Base-by-base conservation (phyloP, 2,888 invertebrate species). In the Ethmia dodecea region DNA sequence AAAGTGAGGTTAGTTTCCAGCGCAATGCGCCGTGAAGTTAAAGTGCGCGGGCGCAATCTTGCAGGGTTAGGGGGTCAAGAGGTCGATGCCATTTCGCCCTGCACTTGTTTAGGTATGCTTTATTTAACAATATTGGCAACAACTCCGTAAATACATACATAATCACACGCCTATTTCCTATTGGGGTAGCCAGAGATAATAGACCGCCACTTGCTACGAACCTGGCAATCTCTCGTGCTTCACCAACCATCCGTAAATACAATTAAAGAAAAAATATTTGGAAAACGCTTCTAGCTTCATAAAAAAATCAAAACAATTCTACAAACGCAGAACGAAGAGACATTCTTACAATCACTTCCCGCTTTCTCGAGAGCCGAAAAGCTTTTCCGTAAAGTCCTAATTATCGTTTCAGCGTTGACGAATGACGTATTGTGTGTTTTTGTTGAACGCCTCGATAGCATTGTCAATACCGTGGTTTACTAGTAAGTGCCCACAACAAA, bases 21-120 rank as follows among this genome's bases (percentile, higher is more conserved):
- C 59, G 57, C 53, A 51, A 37, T 62, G 67, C 65, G 62, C 47
- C 60, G 57, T 43, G 52, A 60, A 60, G 72, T 71, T 71, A 60
- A 66, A 49, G 49, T 56, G 62, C 57, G 53, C 49, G 40, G 38
- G 37, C 47, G 45, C n/a, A n/a, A n/a, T n/a, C n/a, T n/a, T n/a
- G n/a, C 56, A 64, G 64, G 69, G 74, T 79, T 62, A 80, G 68
- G 78, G 43, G 74, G 83, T 73, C 70, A 78, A 47, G 59, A 51
- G 72, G 69, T 62, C 69, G 60, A 49, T 53, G 60, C 43, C 56
- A 60, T 59, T 63, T 62, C 52, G 65, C 63, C 45, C 51, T 45
- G 40, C 27, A 5, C 13, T 6, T 11, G 20, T 14, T n/a, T n/a
- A n/a, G n/a, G n/a, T n/a, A n/a, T n/a, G n/a, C n/a, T n/a, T n/a